phyloP scores from a whole-genome alignment of 2,888 invertebrate species.

The Elaeidobius kamerunicus region DNA sequence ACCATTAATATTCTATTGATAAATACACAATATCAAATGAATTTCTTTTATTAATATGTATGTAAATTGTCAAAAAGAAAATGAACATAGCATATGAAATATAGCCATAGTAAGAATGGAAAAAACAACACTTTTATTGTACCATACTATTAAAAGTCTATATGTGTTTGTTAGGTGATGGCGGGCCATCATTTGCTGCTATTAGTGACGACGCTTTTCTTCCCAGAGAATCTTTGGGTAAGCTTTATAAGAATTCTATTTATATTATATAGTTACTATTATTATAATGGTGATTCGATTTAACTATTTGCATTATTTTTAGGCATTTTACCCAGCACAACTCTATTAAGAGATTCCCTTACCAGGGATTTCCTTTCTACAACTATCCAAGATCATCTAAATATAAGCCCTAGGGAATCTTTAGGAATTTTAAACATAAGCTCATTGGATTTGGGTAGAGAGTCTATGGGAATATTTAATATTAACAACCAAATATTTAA shows the following conservation, averaged over 20 bases:
- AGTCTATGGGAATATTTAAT: conserved; percentile 33
- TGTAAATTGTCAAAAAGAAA: too few relatives aligned
- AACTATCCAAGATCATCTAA: background rate
- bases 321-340: conserved; percentile 18
- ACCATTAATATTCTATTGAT: too few relatives aligned
- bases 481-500: conserved; percentile 20
- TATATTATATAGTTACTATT: background rate
- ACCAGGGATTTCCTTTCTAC: conserved; percentile 5
- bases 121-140: too few relatives aligned
- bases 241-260: background rate
- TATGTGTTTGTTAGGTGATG: conserved; percentile 8
- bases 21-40: too few relatives aligned
- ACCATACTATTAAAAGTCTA: too few relatives aligned
- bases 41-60: too few relatives aligned
- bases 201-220: conserved; percentile 6
- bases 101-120: too few relatives aligned
- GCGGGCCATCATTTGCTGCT: conserved; percentile 7
- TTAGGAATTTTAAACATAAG: conserved; percentile 26
- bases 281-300: background rate
- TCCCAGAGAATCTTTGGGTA: conserved; percentile 20
- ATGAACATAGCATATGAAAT: too few relatives aligned
- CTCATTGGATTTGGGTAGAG: conserved; percentile 25
- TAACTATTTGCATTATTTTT: conserved; percentile 1
- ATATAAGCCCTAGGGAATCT: conserved; percentile 18
- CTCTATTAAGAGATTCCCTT: conserved; percentile 11